A percentile compares a stretch with the other conserved stretches of the same genome.
These are phyloP conservation scores for Crepidodera aurea DNA, from an alignment of 2,888 invertebrate genomes.

Conservation along the genomic window DNA sequence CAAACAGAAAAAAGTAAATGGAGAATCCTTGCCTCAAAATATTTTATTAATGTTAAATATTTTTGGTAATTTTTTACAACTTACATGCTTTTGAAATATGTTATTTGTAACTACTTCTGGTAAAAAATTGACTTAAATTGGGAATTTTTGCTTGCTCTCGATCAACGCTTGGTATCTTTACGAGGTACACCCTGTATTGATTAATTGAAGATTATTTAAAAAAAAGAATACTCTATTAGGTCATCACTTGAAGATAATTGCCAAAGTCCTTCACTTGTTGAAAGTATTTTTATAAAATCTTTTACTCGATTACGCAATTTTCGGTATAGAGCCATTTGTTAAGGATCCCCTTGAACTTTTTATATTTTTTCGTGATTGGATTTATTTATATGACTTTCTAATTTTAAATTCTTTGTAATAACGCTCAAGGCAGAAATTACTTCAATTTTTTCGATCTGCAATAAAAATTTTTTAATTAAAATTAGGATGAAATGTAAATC, in stretches of 20 bases:
- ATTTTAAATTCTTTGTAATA: neutral
- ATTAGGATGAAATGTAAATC: too few species aligned
- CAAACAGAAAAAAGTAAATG: too few species aligned
- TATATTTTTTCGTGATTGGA: neutral
- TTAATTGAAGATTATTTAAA: too few species aligned
- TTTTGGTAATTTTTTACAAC: too few species aligned
- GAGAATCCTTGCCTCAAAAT: too few species aligned
- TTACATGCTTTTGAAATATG: too few species aligned
- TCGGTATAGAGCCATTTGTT: neutral
- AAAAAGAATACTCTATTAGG: neutral
- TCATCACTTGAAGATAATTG: neutral
- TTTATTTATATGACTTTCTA: neutral
- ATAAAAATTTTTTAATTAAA: neutral
- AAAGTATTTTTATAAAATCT: neutral
- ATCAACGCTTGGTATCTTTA: too few species aligned
- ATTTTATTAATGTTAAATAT: too few species aligned
- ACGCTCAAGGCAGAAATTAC: neutral
- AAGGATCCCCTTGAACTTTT: slow-evolving; percentile 6
- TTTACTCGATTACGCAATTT: slow-evolving; percentile 1
- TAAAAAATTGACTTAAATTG: too few species aligned
- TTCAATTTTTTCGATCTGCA: neutral
- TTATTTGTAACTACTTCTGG: too few species aligned
- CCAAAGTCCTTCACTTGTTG: neutral
- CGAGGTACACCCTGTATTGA: too few species aligned
- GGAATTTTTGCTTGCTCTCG: too few species aligned